phyloP scores from a whole-genome alignment of 2,113 vertebrate genomes.

The Podiceps cristatus region DNA sequence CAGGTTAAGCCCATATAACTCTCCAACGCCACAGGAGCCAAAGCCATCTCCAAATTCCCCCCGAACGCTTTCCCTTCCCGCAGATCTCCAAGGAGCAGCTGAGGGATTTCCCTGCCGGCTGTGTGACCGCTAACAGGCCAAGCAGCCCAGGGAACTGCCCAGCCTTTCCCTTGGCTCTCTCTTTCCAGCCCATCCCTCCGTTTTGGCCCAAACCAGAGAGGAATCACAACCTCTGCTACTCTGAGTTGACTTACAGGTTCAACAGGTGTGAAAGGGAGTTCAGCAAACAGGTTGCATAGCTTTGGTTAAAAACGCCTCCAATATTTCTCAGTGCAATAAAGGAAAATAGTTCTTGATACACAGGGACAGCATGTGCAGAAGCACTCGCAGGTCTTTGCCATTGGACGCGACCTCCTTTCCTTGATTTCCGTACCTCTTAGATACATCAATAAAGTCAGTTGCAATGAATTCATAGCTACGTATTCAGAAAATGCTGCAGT shows the following conservation, averaged over 20 bases:
- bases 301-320: not conserved
- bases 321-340: not conserved
- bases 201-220: not conserved
- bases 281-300: fast-evolving
- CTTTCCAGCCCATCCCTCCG: not conserved
- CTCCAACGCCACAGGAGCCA: not conserved
- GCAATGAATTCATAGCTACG: not conserved
- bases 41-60: not conserved
- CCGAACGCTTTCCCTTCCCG: not conserved
- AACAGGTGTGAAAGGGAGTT: not conserved
- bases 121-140: not conserved
- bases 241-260: not conserved
- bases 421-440: not conserved
- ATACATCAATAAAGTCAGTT: not conserved
- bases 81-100: not conserved
- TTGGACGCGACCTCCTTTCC: not conserved
- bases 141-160: not conserved
- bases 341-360: not conserved
- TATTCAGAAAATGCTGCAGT: not conserved
- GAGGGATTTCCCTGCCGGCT: fast-evolving
- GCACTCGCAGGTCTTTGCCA: not conserved
- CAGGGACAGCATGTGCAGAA: not conserved
- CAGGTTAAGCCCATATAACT: not conserved
- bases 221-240: not conserved
- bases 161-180: not conserved